A percentile compares a stretch with the other conserved stretches of the same genome.
Evolutionary conservation across 2,888 invertebrate species (phyloP).

Genomic region (Axea sp.): DNA sequence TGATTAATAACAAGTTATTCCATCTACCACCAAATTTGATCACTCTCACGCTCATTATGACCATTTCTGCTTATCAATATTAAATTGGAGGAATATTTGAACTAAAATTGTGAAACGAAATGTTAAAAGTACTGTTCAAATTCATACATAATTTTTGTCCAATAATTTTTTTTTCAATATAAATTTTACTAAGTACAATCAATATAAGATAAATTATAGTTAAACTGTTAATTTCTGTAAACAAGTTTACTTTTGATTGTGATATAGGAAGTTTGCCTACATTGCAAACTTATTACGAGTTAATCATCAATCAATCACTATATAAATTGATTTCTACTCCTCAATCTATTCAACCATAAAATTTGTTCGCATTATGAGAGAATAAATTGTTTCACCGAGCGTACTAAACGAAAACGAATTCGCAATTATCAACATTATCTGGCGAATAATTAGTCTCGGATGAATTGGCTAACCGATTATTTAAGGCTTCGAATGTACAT

Average conservation of each 20-base stretch:
- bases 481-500: slow-evolving; percentile 5
- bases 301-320: background rate
- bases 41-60: slow-evolving; percentile 62
- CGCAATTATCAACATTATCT: slow-evolving; percentile 6
- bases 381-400: slow-evolving; percentile 19
- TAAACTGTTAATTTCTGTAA: too few species aligned
- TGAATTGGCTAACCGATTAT: slow-evolving; percentile 24
- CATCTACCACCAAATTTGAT: slow-evolving; percentile 63
- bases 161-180: too few species aligned
- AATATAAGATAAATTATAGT: too few species aligned
- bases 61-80: background rate
- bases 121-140: too few species aligned
- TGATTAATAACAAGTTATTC: slow-evolving; percentile 75
- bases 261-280: too few species aligned
- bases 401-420: slow-evolving; percentile 13
- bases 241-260: too few species aligned
- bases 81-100: too few species aligned
- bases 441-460: slow-evolving; percentile 26
- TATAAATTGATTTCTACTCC: background rate
- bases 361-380: slow-evolving; percentile 16
- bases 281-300: too few species aligned
- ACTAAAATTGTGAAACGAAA: too few species aligned
- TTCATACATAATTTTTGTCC: too few species aligned
- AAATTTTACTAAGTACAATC: too few species aligned
- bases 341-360: background rate